These are phyloP conservation scores for Trilocha varians DNA, from an alignment of 2,888 invertebrate genomes.

Conservation along the genomic window DNA sequence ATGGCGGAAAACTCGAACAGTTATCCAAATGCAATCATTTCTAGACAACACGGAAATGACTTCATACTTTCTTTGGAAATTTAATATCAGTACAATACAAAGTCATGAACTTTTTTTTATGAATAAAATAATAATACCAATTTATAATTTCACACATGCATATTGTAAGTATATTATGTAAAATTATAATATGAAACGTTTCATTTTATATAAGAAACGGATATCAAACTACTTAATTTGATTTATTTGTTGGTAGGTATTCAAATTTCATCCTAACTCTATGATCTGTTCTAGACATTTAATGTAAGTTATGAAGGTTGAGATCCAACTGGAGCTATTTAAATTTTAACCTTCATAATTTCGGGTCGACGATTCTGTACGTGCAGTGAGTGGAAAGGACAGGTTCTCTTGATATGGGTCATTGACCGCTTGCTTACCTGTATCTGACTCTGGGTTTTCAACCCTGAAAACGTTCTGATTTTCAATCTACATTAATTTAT, in stretches of 20 bases:
- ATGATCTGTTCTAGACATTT: neutral
- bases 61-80: slow-evolving; percentile 11
- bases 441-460: neutral
- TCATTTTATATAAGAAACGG: too few species aligned
- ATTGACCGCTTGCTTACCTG: slow-evolving; percentile 34
- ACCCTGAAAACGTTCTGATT: neutral
- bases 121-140: too few species aligned
- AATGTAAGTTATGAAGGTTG: slow-evolving; percentile 2
- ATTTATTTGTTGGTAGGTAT: too few species aligned
- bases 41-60: slow-evolving; percentile 33
- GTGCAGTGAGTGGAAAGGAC: slow-evolving; percentile 15
- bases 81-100: too few species aligned
- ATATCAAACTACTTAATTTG: too few species aligned
- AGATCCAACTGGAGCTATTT: slow-evolving; percentile 15
- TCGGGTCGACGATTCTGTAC: slow-evolving; percentile 21
- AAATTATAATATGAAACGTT: too few species aligned
- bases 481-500: too few species aligned
- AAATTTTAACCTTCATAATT: slow-evolving; percentile 18
- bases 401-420: slow-evolving; percentile 27
- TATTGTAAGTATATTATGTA: too few species aligned
- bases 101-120: too few species aligned
- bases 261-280: too few species aligned
- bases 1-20: slow-evolving; percentile 27
- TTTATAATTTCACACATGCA: too few species aligned
- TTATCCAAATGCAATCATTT: slow-evolving; percentile 49